These are phyloP conservation scores for Pristionchus japonicus DNA, from an alignment of 2,888 invertebrate species.

Conservation along the genomic window DNA sequence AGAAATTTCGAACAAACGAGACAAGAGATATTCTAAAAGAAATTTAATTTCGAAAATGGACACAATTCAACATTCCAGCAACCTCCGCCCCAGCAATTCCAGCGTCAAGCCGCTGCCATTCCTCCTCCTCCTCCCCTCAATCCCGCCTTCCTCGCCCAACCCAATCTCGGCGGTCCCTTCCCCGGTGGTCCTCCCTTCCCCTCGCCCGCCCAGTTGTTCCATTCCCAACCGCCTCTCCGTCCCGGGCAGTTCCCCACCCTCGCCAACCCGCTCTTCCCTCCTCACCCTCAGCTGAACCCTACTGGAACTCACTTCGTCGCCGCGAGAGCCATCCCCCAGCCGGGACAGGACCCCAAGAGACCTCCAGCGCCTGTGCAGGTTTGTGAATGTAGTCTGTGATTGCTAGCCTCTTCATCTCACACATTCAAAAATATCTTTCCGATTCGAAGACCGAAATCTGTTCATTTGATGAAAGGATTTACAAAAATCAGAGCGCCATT, in stretches of 20 bases:
- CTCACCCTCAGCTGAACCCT: neutral
- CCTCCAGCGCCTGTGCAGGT: neutral
- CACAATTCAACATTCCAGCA: no score
- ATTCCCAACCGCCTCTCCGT: neutral
- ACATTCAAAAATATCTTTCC: no score
- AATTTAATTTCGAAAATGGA: no score
- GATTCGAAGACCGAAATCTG: no score
- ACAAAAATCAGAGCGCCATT: no score
- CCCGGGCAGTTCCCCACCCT: neutral
- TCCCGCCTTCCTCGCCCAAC: neutral
- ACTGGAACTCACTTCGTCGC: constrained; percentile 32
- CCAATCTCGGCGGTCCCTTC: neutral
- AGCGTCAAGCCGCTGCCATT: neutral
- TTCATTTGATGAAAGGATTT: neutral
- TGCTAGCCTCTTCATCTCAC: neutral
- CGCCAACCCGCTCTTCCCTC: neutral
- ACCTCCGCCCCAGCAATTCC: neutral
- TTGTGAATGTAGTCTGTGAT: neutral
- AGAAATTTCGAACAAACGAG: no score
- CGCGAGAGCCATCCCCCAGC: constrained; percentile 8
- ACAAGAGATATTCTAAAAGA: no score
- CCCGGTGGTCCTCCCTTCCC: neutral
- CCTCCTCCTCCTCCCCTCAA: constrained; percentile 1
- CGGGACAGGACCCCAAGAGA: neutral
- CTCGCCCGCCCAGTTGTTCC: neutral